These are phyloP conservation scores for Saguinus imperator DNA, from an alignment of 2,113 vertebrate genomes.

Conservation along the genomic window DNA sequence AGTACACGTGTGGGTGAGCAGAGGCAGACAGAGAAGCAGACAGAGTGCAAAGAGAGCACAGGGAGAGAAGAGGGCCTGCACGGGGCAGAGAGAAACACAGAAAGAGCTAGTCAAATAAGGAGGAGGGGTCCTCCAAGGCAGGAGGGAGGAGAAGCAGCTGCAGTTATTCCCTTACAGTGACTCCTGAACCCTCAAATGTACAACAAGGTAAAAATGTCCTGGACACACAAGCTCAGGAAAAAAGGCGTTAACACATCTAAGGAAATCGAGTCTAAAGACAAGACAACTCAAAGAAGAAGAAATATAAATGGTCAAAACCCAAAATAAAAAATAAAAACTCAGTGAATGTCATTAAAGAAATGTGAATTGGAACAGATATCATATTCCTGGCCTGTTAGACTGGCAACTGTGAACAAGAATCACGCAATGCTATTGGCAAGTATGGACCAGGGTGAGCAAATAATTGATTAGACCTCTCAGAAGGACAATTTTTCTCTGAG, in stretches of 20 bases:
- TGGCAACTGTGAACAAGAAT: background rate
- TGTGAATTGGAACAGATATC: background rate
- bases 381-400: background rate
- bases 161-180: background rate
- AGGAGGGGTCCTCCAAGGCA: no score
- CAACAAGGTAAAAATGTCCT: background rate
- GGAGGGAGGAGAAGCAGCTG: background rate
- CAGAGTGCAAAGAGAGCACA: background rate
- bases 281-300: background rate
- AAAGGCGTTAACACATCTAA: background rate
- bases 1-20: background rate
- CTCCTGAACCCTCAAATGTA: background rate
- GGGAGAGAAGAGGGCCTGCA: background rate
- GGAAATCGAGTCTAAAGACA: background rate
- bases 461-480: background rate
- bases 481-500: background rate
- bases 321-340: background rate
- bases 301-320: background rate
- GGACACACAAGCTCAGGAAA: background rate
- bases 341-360: background rate
- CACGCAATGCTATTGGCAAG: background rate
- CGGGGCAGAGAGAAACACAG: background rate
- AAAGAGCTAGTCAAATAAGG: background rate
- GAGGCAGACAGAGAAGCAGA: background rate
- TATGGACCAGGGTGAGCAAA: background rate